A percentile compares a stretch with the other conserved stretches of the same genome.
These are phyloP conservation scores for Lerema accius DNA, from an alignment of 1,140 invertebrate species.

Conservation along the genomic window DNA sequence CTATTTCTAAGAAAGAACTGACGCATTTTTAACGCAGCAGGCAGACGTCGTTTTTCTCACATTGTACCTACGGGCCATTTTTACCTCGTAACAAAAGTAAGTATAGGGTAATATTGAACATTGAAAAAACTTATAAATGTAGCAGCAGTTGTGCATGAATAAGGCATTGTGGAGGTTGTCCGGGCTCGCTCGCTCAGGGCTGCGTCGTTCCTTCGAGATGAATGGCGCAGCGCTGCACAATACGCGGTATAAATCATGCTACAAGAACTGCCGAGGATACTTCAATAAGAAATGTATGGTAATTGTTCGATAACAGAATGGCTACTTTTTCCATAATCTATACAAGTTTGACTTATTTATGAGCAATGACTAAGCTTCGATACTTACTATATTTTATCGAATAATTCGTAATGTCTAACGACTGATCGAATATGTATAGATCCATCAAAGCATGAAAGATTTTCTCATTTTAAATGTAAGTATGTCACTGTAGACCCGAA, in stretches of 20 bases:
- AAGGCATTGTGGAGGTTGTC: conserved; percentile 13
- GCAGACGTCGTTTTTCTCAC: no score
- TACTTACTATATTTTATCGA: no score
- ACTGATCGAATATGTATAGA: no score
- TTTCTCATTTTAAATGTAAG: no score
- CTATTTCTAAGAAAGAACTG: no score
- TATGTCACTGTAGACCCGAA: no score
- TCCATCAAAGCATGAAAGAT: no score
- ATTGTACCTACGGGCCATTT: no score
- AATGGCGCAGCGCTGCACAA: conserved; percentile 23
- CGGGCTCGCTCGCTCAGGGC: neutral
- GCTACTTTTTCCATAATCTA: conserved; percentile 17
- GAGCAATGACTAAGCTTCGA: neutral
- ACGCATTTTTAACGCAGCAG: no score
- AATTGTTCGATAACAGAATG: conserved; percentile 29
- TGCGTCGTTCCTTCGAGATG: conserved; percentile 2
- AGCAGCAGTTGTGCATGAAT: conserved; percentile 8
- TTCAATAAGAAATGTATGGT: conserved; percentile 33
- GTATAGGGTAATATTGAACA: neutral
- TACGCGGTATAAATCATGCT: conserved; percentile 19
- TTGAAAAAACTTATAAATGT: neutral
- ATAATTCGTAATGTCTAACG: no score
- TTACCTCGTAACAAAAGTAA: no score
- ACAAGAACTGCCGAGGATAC: conserved; percentile 11
- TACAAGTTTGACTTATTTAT: conserved; percentile 12